Percentiles rank a stretch among this genome's conserved stretches.
These are phyloP conservation scores for Pachyseris speciosa DNA, from an alignment of 64 coral and sea anemone species.

Conservation along the genomic window DNA sequence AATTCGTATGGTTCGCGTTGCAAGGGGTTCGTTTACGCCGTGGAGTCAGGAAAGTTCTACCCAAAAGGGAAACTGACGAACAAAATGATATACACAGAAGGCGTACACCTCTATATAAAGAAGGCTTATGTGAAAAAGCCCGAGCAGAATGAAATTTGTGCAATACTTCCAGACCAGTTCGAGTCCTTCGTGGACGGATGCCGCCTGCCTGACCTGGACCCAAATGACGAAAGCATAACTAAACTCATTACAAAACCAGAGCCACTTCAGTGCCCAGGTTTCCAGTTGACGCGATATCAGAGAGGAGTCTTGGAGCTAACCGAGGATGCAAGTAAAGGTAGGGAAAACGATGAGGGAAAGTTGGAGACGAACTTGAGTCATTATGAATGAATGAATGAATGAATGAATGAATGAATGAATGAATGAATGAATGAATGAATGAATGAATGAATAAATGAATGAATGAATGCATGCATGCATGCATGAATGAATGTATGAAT, in stretches of 20 bases:
- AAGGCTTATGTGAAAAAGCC: not conserved
- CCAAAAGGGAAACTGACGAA: constrained; percentile 29
- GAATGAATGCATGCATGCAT: too few relatives aligned
- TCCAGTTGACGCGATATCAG: constrained; percentile 42
- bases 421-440: too few relatives aligned
- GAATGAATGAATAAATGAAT: too few relatives aligned
- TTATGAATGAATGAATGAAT: too few relatives aligned
- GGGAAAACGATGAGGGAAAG: not conserved
- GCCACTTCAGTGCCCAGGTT: constrained; percentile 51
- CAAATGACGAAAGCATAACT: constrained; percentile 13
- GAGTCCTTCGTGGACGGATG: not conserved
- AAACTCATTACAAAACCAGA: not conserved
- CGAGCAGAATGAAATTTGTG: not conserved
- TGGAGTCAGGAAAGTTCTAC: not conserved
- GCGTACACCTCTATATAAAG: constrained; percentile 5
- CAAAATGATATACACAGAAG: constrained; percentile 31
- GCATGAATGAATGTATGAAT: too few relatives aligned
- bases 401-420: too few relatives aligned
- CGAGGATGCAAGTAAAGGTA: constrained; percentile 16
- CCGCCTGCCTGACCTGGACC: constrained; percentile 49
- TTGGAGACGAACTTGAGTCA: too few relatives aligned
- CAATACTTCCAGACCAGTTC: constrained; percentile 4
- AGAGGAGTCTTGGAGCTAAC: constrained; percentile 38
- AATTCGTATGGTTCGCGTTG: constrained; percentile 39
- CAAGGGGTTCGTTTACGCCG: constrained; percentile 64